Conservation (phyloP, 1,140 invertebrate species). For the Drosophila dunni region DNA sequence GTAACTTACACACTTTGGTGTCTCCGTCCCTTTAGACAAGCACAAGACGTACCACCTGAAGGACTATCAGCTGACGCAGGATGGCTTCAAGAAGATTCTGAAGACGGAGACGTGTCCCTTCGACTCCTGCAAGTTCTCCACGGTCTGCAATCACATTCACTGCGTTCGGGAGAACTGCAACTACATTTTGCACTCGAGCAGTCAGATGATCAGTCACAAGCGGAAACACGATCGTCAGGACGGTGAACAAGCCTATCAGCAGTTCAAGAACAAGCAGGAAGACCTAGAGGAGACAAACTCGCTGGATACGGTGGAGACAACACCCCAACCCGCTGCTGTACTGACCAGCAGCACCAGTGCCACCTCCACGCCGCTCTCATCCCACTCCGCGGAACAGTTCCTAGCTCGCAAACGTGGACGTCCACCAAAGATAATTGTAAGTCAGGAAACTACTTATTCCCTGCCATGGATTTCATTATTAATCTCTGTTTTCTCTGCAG, state of each 20-base stretch:
- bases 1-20: neutral
- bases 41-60: constrained; percentile 99
- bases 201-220: constrained; percentile 99
- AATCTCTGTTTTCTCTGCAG: constrained; percentile 31
- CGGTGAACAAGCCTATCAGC: constrained; percentile 92
- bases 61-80: constrained; percentile 96
- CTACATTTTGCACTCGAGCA: constrained; percentile 97
- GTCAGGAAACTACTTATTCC: constrained; percentile 9
- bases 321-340: constrained; percentile 7
- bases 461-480: neutral
- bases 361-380: constrained; percentile 75
- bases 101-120: constrained; percentile 97
- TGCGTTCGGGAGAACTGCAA: constrained; percentile 97
- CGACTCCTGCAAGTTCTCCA: constrained; percentile 94
- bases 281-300: constrained; percentile 56
- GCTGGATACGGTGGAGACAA: constrained; percentile 27
- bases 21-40: constrained; percentile 90
- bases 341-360: constrained; percentile 42
- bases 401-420: constrained; percentile 76
- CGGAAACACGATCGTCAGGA: constrained; percentile 98
- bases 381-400: constrained; percentile 78
- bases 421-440: constrained; percentile 83
- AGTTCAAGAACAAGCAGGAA: constrained; percentile 87
- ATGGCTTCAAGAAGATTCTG: constrained; percentile 99
- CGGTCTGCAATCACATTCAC: constrained; percentile 98